Evolutionary conservation across 2,797 vertebrate species (phyloP).

Genomic region (Anabacerthia variegaticeps): DNA sequence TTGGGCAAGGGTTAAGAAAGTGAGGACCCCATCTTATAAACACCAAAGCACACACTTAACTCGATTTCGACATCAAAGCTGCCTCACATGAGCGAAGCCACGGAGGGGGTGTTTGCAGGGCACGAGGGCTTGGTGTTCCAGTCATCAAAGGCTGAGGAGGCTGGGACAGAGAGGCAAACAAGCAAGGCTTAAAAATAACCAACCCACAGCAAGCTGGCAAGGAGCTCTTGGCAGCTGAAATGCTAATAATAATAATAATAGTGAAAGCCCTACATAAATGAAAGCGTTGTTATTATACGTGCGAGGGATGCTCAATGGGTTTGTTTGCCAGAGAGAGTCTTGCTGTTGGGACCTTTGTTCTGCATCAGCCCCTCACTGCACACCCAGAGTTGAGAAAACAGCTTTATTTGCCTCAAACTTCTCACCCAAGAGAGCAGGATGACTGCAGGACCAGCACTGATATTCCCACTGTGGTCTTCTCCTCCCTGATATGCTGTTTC

Average conservation of each 20-base stretch:
- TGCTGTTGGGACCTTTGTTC: slow-evolving; percentile 15
- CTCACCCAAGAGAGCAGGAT: neutral
- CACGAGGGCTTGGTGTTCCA: neutral
- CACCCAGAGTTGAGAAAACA: neutral
- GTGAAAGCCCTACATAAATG: slow-evolving; percentile 1
- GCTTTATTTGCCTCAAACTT: neutral
- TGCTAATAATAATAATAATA: neutral
- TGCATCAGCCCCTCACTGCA: neutral
- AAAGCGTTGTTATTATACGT: neutral
- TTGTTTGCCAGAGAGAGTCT: neutral
- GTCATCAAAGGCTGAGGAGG: neutral
- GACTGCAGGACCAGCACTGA: neutral
- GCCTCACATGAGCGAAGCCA: neutral
- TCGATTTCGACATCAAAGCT: slow-evolving; percentile 17
- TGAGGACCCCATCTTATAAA: slow-evolving; percentile 41
- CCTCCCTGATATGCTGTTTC: neutral
- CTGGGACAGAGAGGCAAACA: slow-evolving; percentile 6
- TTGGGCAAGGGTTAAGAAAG: slow-evolving; percentile 52
- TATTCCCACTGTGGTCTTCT: neutral
- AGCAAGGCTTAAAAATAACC: slow-evolving; percentile 62
- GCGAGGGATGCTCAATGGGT: neutral
- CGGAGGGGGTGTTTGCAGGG: slow-evolving; percentile 38
- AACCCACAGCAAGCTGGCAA: slow-evolving; percentile 26
- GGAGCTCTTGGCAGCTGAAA: slow-evolving; percentile 50
- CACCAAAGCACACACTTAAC: slow-evolving; percentile 38